phyloP scores from a whole-genome alignment of 2,888 invertebrate species.

The Cremastinae sp. region DNA sequence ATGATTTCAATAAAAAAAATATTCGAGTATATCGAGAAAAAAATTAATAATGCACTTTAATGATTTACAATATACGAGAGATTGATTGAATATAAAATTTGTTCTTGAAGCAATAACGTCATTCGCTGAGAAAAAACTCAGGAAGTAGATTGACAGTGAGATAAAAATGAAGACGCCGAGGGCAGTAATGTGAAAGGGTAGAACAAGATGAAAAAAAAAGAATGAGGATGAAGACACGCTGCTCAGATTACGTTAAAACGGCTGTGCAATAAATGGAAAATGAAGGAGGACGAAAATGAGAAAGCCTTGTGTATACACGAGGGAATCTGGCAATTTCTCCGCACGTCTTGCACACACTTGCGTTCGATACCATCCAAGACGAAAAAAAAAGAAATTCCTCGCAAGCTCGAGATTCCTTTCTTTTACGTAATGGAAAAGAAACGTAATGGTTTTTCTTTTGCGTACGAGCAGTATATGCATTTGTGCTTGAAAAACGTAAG shows the following conservation, averaged over 20 bases:
- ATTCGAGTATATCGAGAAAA: no score
- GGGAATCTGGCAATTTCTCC: constrained; percentile 21
- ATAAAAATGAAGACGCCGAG: constrained; percentile 34
- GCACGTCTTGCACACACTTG: not conserved
- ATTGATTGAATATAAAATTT: not conserved
- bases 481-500: no score
- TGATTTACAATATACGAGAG: no score
- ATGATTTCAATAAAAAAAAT: no score
- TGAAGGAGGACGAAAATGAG: constrained; percentile 50
- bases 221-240: constrained; percentile 28
- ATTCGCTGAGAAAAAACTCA: not conserved
- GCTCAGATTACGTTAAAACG: constrained; percentile 38
- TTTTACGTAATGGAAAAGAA: no score
- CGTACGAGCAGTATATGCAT: not conserved
- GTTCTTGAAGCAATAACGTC: not conserved
- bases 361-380: not conserved
- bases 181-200: constrained; percentile 29
- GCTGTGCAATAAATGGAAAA: constrained; percentile 41
- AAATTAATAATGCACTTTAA: no score
- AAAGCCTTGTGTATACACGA: constrained; percentile 28
- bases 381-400: constrained; percentile 8
- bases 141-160: not conserved
- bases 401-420: not conserved
- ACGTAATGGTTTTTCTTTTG: not conserved
- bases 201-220: constrained; percentile 19